Evolutionary conservation across 2,113 vertebrate species (phyloP).

Genomic region (Callipepla californica): DNA sequence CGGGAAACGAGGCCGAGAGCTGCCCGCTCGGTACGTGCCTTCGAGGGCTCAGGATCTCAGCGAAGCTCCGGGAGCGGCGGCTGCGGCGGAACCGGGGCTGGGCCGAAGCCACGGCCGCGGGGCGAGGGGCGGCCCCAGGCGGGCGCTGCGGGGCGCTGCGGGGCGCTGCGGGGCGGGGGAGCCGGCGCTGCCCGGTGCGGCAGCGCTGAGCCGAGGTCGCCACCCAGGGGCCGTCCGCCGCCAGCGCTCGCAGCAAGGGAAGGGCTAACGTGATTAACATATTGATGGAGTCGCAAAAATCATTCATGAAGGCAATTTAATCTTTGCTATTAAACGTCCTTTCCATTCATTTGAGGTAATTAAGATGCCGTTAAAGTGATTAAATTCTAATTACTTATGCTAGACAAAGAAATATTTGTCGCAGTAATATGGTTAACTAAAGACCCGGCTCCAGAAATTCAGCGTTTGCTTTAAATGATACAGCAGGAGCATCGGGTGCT

Average conservation of each 20-base stretch:
- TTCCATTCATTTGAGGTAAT: conserved; percentile 82
- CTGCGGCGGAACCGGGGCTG: not conserved
- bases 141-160: not conserved
- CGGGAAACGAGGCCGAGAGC: not conserved
- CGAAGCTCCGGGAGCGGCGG: not conserved
- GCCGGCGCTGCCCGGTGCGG: too few species aligned
- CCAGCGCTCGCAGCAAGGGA: not conserved
- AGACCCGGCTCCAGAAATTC: conserved; percentile 73
- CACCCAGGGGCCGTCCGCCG: conserved; percentile 50
- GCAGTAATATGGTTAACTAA: conserved; percentile 77
- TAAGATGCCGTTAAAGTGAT: conserved; percentile 83
- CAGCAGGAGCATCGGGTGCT: conserved; percentile 67
- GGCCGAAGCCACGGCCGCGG: too few species aligned
- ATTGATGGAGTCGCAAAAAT: conserved; percentile 81
- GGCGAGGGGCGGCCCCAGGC: too few species aligned
- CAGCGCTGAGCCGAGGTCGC: conserved; percentile 33
- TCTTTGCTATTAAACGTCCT: conserved; percentile 84
- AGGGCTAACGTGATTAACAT: conserved; percentile 53
- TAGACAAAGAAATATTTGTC: conserved; percentile 80
- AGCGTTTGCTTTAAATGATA: conserved; percentile 72
- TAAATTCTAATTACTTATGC: conserved; percentile 83
- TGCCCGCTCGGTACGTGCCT: not conserved
- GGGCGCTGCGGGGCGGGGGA: not conserved
- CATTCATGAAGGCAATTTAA: conserved; percentile 84
- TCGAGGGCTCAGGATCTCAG: not conserved